Evolutionary conservation across 2,888 invertebrate species (phyloP), one percentile per base, ranked within the genome.

Genomic region (Lycophotia porphyrea): DNA sequence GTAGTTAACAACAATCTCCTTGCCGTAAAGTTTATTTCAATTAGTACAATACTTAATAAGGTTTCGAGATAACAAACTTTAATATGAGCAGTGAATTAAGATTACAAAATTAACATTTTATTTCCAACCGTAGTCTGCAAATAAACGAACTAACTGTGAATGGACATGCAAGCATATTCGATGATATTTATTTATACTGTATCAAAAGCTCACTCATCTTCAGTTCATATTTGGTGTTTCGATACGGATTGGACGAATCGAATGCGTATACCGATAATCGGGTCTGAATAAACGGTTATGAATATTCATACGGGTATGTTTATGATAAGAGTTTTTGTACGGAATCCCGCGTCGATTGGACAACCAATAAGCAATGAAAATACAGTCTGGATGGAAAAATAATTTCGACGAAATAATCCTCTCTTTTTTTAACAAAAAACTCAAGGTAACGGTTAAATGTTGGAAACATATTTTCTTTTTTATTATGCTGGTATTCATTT

Each of bases 231-330:
- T 31, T 27, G 39, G 39, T 63, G 5, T 63, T 63, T 39, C 63
- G n/a, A 34, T 39, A 34, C 21, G 60, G 8, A 60, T 60, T 60
- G 9, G 21, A 34, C 9, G 58, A 34, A 63, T 63, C 49, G 42
- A 72, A 71, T 52, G 27, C 42, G 47, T n/a, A 74, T 60, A 52
- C 24, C 49, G 52, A 67, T 76, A 68, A 58, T 65, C 55, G 75
- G 47, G 39, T 70, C 47, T 55, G 42, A 69, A 81, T 52, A 75
- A 84, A 74, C 39, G 70, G 58, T 67, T 63, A 65, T 81, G 76
- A 82, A 82, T 82, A 84, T 84, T 84, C 76, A 82, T 70, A n/a
- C n/a, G n/a, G n/a, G n/a, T n/a, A 64, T 66, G 42, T 84, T 49
- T 65, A 81, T 69, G 11, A 60, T 68, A 75, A 69, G 36, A 52